Base-by-base conservation (phyloP, 2,113 vertebrate species). In the Mobula birostris region DNA sequence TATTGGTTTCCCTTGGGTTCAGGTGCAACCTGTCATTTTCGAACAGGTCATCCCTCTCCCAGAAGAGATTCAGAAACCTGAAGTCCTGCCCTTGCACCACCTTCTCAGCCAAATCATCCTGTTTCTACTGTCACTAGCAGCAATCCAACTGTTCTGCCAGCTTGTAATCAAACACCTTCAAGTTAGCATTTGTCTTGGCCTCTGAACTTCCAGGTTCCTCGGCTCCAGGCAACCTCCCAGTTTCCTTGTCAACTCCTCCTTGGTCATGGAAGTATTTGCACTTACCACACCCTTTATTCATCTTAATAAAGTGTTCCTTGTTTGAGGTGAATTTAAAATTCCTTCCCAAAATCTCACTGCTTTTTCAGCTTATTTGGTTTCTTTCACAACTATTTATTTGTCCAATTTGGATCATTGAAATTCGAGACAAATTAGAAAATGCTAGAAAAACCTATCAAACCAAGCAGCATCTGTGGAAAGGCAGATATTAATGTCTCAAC, bases 401-500 rank as follows among this genome's bases (percentile, higher is more conserved):
- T 88, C 29, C 1, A 63, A 88, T 15, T 88, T 66, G 61, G 85
- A 88, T 58, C 63, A 32, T 66, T 88, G 85, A 88, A 88, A 88
- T 88, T 66, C 63, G 85, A 88, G n/a, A 88, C 85, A 17, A 88
- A 66, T 88, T 7, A 19, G 58, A 66, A 88, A 88, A 88, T 88
- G 58, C 58, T 32, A 27, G 85, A 17, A 63, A 88, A 48, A 17
- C 29, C 12, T 15, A 88, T 17, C 36, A 27, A 29, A 12, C n/a
- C 58, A 66, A n/a, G 58, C 58, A 88, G 85, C 29, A 66, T n/a
- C 29, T 63, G 58, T 17, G 27, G 56, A 88, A n/a, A 63, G 27
- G 61, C 61, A 32, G 7, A 66, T 1, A n/a, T 88, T 66, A 66
- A 63, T 61, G 85, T n/a, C 7, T 5, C 12, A 29, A 27, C 29